phyloP scores from a whole-genome alignment of 1,140 invertebrate species.

The Drosophila ercepeae region DNA sequence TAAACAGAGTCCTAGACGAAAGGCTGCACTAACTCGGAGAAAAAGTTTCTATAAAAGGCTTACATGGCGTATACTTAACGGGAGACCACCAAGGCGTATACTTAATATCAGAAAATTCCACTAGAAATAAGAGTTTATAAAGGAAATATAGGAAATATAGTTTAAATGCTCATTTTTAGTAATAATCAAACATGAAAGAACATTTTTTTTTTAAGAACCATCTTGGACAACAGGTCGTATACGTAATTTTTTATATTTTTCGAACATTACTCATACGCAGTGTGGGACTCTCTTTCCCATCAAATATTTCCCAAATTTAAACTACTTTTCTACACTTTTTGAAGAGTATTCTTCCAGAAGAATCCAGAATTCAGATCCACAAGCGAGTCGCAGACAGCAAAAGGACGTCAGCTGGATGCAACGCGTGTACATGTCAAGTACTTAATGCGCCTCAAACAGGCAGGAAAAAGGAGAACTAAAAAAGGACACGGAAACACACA shows the following conservation, averaged over 20 bases:
- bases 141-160: no score
- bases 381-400: neutral
- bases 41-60: no score
- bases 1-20: constrained; percentile 55
- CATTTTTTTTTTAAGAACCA: no score
- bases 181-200: no score
- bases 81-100: neutral
- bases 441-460: constrained; percentile 61
- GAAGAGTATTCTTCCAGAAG: neutral
- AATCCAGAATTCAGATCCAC: no score
- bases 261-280: neutral
- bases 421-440: constrained; percentile 67
- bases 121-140: neutral
- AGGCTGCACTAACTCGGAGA: no score
- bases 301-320: no score
- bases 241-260: neutral
- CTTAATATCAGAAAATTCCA: neutral
- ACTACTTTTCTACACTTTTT: neutral
- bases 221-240: constrained; percentile 8
- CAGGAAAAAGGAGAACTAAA: no score
- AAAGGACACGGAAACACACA: constrained; percentile 12
- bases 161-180: no score
- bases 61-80: no score
- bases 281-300: neutral
- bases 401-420: constrained; percentile 31